These are phyloP conservation scores for Gavialis gangeticus DNA, from an alignment of 2,113 vertebrate genomes.

Conservation along the genomic window DNA sequence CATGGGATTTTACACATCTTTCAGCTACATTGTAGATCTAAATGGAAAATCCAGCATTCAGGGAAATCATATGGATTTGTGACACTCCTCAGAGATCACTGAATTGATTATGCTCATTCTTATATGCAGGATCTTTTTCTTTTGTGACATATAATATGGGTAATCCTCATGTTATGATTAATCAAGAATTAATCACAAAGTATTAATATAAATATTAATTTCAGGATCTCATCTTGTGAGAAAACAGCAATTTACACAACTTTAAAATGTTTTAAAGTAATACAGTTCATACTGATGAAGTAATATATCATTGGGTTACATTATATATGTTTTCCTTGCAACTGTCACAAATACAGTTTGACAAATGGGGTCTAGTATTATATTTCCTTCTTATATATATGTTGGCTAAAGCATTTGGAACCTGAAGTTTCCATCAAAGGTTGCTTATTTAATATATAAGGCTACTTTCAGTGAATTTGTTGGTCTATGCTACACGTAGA, in stretches of 20 bases:
- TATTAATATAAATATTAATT: background rate
- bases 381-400: background rate
- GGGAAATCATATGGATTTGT: background rate
- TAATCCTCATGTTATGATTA: background rate
- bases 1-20: background rate
- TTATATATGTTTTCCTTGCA: background rate
- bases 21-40: background rate
- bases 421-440: background rate
- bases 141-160: background rate
- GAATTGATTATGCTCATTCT: background rate
- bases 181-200: background rate
- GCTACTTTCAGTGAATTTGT: background rate
- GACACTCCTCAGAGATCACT: background rate
- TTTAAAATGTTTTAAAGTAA: background rate
- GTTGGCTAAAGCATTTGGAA: background rate
- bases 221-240: background rate
- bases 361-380: background rate
- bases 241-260: background rate
- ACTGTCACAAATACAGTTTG: background rate
- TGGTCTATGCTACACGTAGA: rapidly evolving
- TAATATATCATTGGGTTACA: background rate
- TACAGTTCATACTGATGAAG: background rate
- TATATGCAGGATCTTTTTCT: background rate
- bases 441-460: background rate
- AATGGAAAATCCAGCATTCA: background rate